Base-by-base conservation (phyloP, 2,888 invertebrate species). In the Icerya purchasi region DNA sequence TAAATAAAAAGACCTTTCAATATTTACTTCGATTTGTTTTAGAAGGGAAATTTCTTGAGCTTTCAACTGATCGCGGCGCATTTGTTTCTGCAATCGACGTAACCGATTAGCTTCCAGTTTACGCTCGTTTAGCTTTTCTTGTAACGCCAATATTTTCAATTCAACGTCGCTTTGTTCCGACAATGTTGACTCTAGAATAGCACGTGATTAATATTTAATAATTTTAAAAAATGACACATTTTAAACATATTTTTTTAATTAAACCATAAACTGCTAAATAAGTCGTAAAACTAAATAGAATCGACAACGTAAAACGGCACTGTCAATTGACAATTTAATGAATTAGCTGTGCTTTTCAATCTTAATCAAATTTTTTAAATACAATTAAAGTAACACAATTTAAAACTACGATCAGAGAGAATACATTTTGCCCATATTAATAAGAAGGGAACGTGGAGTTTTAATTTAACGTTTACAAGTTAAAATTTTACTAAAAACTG, bases 91-190 rank as follows among this genome's bases (percentile, higher is more conserved):
- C 64, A 76, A 75, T 59, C 69, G 68, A 63, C 72, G 72, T 54
- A 77, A 68, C 61, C 69, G 68, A 58, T 75, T 74, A 19, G 74
- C 74, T 66, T 75, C 74, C 25, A 68, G 65, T 65, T 73, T 73
- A 10, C 75, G 66, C 18, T 70, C 66, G n/a, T 70, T 68, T 22
- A 76, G 68, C 63, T 76, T 74, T 61, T 76, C 75, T 58, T 71
- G 71, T 60, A 76, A 68, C 21, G 74, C 74, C 57, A 71, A 66
- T 56, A 77, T 72, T 21, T 75, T 67, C 3, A 72, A 72, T 65
- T 76, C 76, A 50, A 74, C 70, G 64, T 77, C 76, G 66, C 75
- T 75, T 49, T 71, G 70, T 65, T 76, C 77, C 5, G 74, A 74
- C 52, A 70, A 68, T 2, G 74, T 73, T n/a, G 55, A 51, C 14